Evolutionary conservation across 2,113 vertebrate genomes (phyloP).

Genomic region (Platysteira castanea): DNA sequence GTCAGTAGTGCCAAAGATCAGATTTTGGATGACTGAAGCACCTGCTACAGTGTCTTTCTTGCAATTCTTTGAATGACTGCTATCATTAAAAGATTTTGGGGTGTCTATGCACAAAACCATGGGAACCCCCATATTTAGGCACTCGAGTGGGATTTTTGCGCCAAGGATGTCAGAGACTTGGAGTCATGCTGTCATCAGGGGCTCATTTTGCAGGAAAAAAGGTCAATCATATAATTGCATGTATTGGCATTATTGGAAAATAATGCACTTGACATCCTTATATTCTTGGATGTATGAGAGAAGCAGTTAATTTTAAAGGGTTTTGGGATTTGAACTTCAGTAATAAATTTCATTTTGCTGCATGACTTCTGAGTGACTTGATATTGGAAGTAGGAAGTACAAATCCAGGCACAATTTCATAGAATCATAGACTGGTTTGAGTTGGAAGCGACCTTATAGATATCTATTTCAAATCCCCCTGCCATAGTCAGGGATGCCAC

Average conservation of each 20-base stretch:
- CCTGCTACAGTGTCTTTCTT: not conserved
- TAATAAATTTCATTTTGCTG: not conserved
- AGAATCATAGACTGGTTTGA: not conserved
- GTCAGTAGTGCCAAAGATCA: not conserved
- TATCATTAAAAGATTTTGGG: not conserved
- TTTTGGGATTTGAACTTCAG: not conserved
- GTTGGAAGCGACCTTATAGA: not conserved
- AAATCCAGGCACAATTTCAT: not conserved
- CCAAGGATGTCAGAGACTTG: not conserved
- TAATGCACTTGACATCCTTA: not conserved
- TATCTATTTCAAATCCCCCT: not conserved
- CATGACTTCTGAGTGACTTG: not conserved
- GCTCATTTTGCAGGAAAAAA: not conserved
- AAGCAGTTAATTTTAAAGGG: not conserved
- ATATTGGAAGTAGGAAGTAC: not conserved
- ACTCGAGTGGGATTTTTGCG: not conserved
- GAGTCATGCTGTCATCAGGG: not conserved
- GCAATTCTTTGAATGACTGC: not conserved
- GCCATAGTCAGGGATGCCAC: no score
- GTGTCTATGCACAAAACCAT: not conserved
- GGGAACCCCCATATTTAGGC: not conserved
- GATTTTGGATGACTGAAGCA: not conserved
- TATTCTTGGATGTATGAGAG: not conserved
- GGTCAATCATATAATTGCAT: not conserved
- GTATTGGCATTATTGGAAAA: not conserved